Conservation (phyloP, 2,113 vertebrate genomes). For the Gnathonemus longibarbis region DNA sequence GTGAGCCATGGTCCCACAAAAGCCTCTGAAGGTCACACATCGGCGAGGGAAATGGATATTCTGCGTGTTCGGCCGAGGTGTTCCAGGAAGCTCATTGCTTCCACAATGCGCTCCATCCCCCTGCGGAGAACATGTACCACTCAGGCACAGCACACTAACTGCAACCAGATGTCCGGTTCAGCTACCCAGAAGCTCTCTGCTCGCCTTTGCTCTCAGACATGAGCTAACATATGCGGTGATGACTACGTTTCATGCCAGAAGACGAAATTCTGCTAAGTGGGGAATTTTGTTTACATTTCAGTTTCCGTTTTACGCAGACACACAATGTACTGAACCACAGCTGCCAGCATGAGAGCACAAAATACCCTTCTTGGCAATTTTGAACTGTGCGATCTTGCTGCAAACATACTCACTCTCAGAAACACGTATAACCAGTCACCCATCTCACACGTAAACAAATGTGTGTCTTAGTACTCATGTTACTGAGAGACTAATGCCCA, state of each 20-base stretch:
- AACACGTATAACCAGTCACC: not conserved
- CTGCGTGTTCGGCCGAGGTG: not conserved
- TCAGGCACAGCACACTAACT: slow-evolving; percentile 44
- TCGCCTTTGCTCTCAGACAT: slow-evolving; percentile 28
- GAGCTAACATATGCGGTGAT: not conserved
- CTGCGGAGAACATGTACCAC: slow-evolving; percentile 5
- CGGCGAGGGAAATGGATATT: slow-evolving; percentile 30
- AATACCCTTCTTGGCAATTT: not conserved
- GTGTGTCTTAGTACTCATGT: not conserved
- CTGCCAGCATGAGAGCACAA: not conserved
- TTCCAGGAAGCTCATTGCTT: slow-evolving; percentile 12
- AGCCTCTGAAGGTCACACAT: slow-evolving; percentile 15
- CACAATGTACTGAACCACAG: not conserved
- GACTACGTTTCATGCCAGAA: not conserved
- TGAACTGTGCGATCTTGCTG: not conserved
- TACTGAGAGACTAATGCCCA: not conserved
- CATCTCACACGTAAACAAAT: not conserved
- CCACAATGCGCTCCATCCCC: not conserved
- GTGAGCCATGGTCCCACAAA: not conserved
- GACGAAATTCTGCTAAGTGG: not conserved
- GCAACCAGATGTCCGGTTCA: slow-evolving; percentile 53
- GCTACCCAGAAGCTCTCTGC: slow-evolving; percentile 35
- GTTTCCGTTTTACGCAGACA: not conserved
- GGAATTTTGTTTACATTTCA: not conserved
- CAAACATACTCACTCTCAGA: not conserved